Evolutionary conservation across 2,113 vertebrate genomes (phyloP).

Genomic region (Azemiops feae): DNA sequence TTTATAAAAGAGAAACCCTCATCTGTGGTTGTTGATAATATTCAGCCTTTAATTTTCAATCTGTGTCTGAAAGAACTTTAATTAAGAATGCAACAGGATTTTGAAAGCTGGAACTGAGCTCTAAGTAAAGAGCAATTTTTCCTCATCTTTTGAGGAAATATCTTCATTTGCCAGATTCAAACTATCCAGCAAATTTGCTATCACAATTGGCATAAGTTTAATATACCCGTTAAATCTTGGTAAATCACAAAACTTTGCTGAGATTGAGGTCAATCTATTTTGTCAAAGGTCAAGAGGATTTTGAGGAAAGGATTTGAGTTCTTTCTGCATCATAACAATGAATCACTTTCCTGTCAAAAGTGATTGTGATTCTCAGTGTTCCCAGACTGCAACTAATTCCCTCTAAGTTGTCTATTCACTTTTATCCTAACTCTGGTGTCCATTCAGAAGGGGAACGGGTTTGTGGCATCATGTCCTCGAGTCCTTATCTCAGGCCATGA

Average conservation of each 20-base stretch:
- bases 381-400: not conserved
- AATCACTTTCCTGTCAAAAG: not conserved
- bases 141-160: not conserved
- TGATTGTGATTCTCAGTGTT: not conserved
- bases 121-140: not conserved
- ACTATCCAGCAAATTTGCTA: not conserved
- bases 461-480: not conserved
- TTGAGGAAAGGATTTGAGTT: not conserved
- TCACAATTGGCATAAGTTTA: not conserved
- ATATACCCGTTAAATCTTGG: not conserved
- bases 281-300: slow-evolving; percentile 14
- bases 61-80: not conserved
- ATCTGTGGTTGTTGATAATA: not conserved
- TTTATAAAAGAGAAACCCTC: not conserved
- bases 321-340: not conserved
- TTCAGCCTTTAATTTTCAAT: slow-evolving; percentile 3
- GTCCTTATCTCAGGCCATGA: not conserved
- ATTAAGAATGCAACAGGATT: not conserved
- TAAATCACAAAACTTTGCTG: not conserved
- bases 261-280: not conserved
- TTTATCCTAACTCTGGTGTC: not conserved
- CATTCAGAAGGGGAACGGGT: not conserved
- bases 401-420: not conserved
- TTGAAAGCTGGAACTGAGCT: not conserved
- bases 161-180: not conserved